phyloP scores from a whole-genome alignment of 2,888 invertebrate species.

The Ophion ellenae region DNA sequence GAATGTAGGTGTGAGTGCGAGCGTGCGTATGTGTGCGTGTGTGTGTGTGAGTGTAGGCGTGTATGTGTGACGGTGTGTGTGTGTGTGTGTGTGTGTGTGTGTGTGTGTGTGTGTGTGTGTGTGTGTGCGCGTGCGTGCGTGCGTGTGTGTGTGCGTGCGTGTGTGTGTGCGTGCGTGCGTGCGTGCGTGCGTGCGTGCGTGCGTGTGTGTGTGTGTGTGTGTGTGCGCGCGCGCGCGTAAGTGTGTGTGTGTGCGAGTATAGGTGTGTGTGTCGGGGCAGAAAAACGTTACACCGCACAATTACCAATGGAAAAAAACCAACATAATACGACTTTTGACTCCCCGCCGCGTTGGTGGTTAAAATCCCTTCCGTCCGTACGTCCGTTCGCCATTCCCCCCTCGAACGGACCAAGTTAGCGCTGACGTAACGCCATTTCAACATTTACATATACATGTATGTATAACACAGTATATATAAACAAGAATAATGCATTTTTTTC shows the following conservation, averaged over 20 bases:
- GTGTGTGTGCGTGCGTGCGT: too few relatives aligned
- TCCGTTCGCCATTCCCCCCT: not conserved
- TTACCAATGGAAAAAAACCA: slow-evolving; percentile 52
- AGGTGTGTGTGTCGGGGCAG: slow-evolving; percentile 1
- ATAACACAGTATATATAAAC: not conserved
- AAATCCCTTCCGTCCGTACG: slow-evolving; percentile 51
- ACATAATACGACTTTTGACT: slow-evolving; percentile 58
- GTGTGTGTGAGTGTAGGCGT: too few relatives aligned
- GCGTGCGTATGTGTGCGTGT: too few relatives aligned
- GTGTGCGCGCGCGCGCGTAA: not conserved
- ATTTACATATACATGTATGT: not conserved
- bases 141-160: too few relatives aligned
- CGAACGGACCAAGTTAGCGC: slow-evolving; percentile 27
- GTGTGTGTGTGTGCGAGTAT: too few relatives aligned
- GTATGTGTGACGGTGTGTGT: too few relatives aligned
- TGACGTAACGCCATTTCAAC: slow-evolving; percentile 41
- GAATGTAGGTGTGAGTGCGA: too few relatives aligned
- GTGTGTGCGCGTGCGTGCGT: too few relatives aligned
- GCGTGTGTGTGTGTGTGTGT: too few relatives aligned
- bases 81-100: too few relatives aligned
- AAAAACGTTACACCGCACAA: slow-evolving; percentile 65
- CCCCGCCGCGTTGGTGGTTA: slow-evolving; percentile 45
- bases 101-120: too few relatives aligned
- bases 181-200: too few relatives aligned
- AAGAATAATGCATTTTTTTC: slow-evolving; percentile 42